A percentile compares a stretch with the other conserved stretches of the same genome.
Conservation (phyloP, 2,797 vertebrate genomes). For the Myotis daubentonii region DNA sequence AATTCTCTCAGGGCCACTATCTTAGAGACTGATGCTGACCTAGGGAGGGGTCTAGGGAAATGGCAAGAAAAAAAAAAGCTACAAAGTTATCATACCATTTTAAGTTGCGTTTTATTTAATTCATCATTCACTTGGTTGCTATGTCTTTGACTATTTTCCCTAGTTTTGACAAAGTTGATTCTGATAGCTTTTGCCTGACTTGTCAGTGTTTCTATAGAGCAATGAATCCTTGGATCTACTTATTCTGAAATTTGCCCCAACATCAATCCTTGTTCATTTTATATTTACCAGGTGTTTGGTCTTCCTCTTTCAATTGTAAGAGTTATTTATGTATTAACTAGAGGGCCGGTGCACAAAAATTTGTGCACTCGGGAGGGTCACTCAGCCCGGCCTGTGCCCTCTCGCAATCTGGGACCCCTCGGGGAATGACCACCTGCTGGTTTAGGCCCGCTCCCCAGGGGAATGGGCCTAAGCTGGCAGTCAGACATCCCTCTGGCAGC, state of each 20-base stretch:
- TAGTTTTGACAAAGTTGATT: background rate
- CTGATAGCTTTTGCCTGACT: background rate
- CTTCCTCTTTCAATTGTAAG: background rate
- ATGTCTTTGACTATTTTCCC: background rate
- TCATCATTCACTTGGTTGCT: background rate
- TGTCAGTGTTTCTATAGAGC: background rate
- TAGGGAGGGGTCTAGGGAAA: background rate
- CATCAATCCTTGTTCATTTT: background rate
- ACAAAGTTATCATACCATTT: background rate
- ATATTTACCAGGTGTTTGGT: background rate
- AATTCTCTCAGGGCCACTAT: background rate
- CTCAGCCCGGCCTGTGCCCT: too few relatives aligned
- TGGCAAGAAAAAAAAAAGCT: background rate
- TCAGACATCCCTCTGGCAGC: too few relatives aligned
- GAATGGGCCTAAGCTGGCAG: too few relatives aligned
- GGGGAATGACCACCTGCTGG: too few relatives aligned
- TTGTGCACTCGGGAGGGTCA: too few relatives aligned
- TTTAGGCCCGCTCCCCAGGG: too few relatives aligned
- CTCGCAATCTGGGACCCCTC: too few relatives aligned
- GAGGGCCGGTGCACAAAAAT: too few relatives aligned
- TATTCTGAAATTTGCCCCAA: background rate
- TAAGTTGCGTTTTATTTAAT: background rate
- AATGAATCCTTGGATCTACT: background rate
- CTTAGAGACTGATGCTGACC: background rate
- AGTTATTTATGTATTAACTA: background rate